These are phyloP conservation scores for Castor canadensis DNA, from an alignment of 2,113 vertebrate genomes.

Conservation along the genomic window DNA sequence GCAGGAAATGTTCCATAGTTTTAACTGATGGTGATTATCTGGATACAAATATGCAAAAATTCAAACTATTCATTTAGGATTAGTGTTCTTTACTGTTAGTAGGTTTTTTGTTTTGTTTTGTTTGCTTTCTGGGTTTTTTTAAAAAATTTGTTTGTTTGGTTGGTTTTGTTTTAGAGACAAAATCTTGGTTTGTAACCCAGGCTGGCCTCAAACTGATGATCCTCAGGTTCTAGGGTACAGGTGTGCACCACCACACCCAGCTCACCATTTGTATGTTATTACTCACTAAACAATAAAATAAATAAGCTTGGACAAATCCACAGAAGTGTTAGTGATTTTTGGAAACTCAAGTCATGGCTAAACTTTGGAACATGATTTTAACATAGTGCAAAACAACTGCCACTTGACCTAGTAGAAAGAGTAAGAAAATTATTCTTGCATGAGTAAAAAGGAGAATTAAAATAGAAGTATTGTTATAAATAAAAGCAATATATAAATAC, in stretches of 20 bases:
- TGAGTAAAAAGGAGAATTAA: conserved; percentile 49
- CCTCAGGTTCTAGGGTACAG: too few relatives aligned
- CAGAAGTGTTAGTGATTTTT: not conserved
- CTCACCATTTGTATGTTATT: not conserved
- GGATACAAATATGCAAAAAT: not conserved
- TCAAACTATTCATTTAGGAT: not conserved
- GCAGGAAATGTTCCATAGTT: not conserved
- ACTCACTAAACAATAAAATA: not conserved
- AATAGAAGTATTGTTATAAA: conserved; percentile 55
- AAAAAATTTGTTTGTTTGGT: too few relatives aligned
- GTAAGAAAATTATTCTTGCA: conserved; percentile 60
- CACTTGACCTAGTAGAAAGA: conserved; percentile 58
- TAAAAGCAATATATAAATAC: not conserved
- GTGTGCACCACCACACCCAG: too few relatives aligned
- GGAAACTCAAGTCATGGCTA: conserved; percentile 33
- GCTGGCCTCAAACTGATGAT: too few relatives aligned
- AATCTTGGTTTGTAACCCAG: too few relatives aligned
- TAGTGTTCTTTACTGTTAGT: not conserved
- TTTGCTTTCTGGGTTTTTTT: too few relatives aligned
- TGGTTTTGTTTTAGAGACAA: too few relatives aligned
- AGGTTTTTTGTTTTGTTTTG: too few relatives aligned
- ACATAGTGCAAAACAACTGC: conserved; percentile 45
- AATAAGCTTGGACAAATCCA: not conserved
- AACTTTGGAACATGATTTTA: conserved; percentile 22
- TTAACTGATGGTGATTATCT: not conserved